These are phyloP conservation scores for Zygothrica quintamaculata DNA, from an alignment of 2,888 invertebrate genomes.

Conservation along the genomic window DNA sequence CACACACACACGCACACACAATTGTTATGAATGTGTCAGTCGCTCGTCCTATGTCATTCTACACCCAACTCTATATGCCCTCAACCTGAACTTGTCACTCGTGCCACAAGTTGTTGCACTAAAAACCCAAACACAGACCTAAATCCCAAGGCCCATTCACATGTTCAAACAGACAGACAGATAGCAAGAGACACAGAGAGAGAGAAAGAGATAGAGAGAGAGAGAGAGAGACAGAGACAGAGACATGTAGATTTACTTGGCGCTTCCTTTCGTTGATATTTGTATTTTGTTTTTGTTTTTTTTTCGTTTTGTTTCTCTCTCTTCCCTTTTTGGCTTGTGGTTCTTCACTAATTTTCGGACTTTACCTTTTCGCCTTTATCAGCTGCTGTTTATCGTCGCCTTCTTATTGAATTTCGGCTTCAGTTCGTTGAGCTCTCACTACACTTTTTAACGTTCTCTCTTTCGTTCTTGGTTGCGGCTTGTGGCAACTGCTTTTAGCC, in stretches of 20 bases:
- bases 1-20: slow-evolving; percentile 19
- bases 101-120: slow-evolving; percentile 76
- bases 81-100: slow-evolving; percentile 64
- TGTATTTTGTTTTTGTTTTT: too few species aligned
- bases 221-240: neutral
- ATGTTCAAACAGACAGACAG: slow-evolving; percentile 12
- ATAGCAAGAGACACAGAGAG: neutral
- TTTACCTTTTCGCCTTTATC: slow-evolving; percentile 71
- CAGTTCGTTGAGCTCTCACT: slow-evolving; percentile 49
- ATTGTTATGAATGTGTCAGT: slow-evolving; percentile 48
- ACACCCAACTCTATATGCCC: slow-evolving; percentile 6
- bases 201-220: too few species aligned
- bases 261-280: slow-evolving; percentile 39
- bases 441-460: neutral
- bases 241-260: slow-evolving; percentile 31
- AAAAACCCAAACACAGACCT: slow-evolving; percentile 9
- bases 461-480: too few species aligned
- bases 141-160: neutral
- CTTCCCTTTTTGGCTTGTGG: slow-evolving; percentile 18
- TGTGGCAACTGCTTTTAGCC: slow-evolving; percentile 3
- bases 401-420: slow-evolving; percentile 70
- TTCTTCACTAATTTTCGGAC: slow-evolving; percentile 66
- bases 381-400: slow-evolving; percentile 72
- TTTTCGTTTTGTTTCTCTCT: slow-evolving; percentile 10
- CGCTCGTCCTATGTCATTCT: slow-evolving; percentile 6